These are phyloP conservation scores for Chloroceryle amazona DNA, from an alignment of 2,797 vertebrate species.

Conservation along the genomic window DNA sequence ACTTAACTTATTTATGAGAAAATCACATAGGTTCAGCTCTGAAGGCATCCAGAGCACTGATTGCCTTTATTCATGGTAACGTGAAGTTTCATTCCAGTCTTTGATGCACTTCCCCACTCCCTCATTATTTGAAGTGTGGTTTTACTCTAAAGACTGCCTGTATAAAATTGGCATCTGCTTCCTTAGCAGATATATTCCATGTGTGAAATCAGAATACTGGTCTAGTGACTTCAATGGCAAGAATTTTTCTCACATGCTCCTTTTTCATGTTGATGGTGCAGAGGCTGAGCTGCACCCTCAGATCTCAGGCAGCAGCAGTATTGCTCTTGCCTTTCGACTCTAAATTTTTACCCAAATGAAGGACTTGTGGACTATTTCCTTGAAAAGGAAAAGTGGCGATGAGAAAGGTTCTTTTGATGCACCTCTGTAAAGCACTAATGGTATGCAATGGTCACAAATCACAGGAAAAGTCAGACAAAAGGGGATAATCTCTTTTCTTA, in stretches of 20 bases:
- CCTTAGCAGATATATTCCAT: slow-evolving; percentile 56
- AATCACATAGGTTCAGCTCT: slow-evolving; percentile 6
- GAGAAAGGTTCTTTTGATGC: not conserved
- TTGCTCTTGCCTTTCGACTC: not conserved
- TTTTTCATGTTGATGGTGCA: not conserved
- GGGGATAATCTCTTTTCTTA: not conserved
- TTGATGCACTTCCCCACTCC: slow-evolving; percentile 21
- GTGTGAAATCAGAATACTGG: slow-evolving; percentile 13
- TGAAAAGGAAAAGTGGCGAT: not conserved
- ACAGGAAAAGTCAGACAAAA: slow-evolving; percentile 9
- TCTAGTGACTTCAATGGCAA: not conserved
- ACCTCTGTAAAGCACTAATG: not conserved
- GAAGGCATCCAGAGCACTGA: slow-evolving; percentile 40
- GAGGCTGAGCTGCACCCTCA: not conserved
- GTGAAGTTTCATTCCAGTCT: slow-evolving; percentile 17
- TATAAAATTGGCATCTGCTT: slow-evolving; percentile 58
- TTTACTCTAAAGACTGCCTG: slow-evolving; percentile 37
- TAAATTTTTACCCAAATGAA: not conserved
- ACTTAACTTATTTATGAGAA: not conserved
- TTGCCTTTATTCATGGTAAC: slow-evolving; percentile 16
- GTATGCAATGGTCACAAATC: not conserved
- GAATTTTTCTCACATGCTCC: not conserved
- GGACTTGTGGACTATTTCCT: not conserved
- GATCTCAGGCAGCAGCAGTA: not conserved
- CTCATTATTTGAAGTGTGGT: slow-evolving; percentile 62